phyloP scores from a whole-genome alignment of 1,140 invertebrate genomes.

The Calephelis virginiensis region DNA sequence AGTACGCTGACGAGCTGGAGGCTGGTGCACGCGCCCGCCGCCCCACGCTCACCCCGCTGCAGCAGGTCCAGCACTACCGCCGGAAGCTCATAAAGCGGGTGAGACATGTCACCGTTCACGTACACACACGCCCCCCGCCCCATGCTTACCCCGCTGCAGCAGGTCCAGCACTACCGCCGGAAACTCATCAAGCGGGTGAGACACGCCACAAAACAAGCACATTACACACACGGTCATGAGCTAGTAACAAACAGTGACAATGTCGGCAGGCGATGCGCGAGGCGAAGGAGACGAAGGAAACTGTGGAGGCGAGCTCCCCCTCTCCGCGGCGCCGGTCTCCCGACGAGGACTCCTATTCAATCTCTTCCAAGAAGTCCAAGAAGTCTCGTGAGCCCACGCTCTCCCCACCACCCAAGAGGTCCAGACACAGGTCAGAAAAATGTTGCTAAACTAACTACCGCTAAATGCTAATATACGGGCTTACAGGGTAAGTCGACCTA shows the following conservation, averaged over 20 bases:
- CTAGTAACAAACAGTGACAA: background rate
- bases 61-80: slow-evolving; percentile 95
- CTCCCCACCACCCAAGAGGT: slow-evolving; percentile 66
- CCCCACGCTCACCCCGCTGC: slow-evolving; percentile 85
- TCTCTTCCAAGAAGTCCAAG: slow-evolving; percentile 69
- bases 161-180: slow-evolving; percentile 94
- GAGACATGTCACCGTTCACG: background rate
- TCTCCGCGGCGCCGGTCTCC: slow-evolving; percentile 31
- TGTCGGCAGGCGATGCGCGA: slow-evolving; percentile 45
- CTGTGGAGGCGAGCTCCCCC: slow-evolving; percentile 35
- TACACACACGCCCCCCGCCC: slow-evolving; percentile 86
- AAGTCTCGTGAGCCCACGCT: slow-evolving; percentile 69
- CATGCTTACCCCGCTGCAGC: slow-evolving; percentile 87
- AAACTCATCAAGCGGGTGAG: slow-evolving; percentile 91
- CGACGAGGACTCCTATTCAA: slow-evolving; percentile 58
- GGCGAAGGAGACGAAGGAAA: slow-evolving; percentile 42
- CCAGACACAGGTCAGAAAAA: slow-evolving; percentile 50
- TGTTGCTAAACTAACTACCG: background rate
- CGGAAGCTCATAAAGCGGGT: slow-evolving; percentile 93
- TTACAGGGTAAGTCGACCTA: too few species aligned
- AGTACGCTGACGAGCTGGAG: slow-evolving; percentile 98
- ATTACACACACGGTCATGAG: slow-evolving; percentile 79
- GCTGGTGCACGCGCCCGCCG: slow-evolving; percentile 88
- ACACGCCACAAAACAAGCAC: slow-evolving; percentile 80
- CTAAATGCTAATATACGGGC: too few species aligned